Evolutionary conservation across 30 jellyfish, hydroid and myxozoan species (phyloP).

Genomic region (Hydractinia echinata): DNA sequence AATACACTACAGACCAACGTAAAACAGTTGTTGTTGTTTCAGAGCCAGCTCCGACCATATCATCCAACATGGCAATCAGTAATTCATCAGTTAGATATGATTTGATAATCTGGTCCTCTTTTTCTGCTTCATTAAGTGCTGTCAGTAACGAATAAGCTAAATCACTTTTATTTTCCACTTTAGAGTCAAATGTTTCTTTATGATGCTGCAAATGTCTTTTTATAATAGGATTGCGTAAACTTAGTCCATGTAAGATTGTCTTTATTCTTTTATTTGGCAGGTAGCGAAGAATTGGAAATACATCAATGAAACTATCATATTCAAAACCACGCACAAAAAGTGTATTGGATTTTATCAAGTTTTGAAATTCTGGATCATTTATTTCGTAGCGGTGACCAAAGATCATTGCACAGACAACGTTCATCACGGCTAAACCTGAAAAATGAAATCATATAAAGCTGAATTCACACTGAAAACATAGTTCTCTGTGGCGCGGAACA

Average conservation of each 20-base stretch:
- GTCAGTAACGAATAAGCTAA: conserved; percentile 55
- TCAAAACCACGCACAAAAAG: conserved; percentile 74
- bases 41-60: conserved; percentile 87
- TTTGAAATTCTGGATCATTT: conserved; percentile 63
- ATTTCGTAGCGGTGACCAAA: conserved; percentile 69
- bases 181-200: conserved; percentile 37
- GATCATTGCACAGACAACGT: conserved; percentile 77
- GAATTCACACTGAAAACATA: background rate
- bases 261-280: conserved; percentile 63
- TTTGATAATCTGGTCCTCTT: conserved; percentile 38
- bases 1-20: conserved; percentile 72
- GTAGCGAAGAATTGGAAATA: conserved; percentile 61
- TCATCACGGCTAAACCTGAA: conserved; percentile 69
- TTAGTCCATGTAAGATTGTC: conserved; percentile 54
- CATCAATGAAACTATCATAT: conserved; percentile 72
- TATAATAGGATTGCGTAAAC: conserved; percentile 64
- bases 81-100: conserved; percentile 55
- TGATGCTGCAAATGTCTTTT: conserved; percentile 51
- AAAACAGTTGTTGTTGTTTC: conserved; percentile 75
- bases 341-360: conserved; percentile 53
- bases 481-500: background rate
- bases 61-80: conserved; percentile 57
- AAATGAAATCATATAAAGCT: background rate
- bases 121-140: conserved; percentile 71
- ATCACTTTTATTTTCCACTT: conserved; percentile 51